Evolutionary conservation across 2,888 invertebrate genomes (phyloP).

Genomic region (Sericinus montela): DNA sequence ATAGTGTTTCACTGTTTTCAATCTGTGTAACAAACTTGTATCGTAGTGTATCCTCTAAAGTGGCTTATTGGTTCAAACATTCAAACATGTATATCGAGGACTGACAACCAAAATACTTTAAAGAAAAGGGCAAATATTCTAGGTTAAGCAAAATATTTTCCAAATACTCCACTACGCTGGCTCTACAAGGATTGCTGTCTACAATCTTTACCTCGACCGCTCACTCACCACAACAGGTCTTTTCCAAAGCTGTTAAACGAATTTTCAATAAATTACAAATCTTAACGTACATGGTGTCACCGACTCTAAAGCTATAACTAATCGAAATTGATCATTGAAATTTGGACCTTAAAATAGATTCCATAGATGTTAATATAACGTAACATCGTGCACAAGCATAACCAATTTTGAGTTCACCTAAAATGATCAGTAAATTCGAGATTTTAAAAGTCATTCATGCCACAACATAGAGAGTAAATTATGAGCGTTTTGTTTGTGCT

Average conservation of each 20-base stretch:
- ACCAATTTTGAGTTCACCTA: constrained; percentile 27
- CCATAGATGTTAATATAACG: constrained; percentile 11
- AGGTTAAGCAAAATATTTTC: constrained; percentile 52
- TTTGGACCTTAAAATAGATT: constrained; percentile 3
- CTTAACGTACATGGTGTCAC: constrained; percentile 21
- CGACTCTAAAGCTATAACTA: not conserved
- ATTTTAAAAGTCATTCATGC: constrained; percentile 44
- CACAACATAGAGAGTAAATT: constrained; percentile 47
- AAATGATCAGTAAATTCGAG: constrained; percentile 20
- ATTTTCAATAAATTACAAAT: constrained; percentile 46
- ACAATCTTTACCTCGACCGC: constrained; percentile 61
- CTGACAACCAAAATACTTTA: not conserved
- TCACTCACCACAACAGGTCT: constrained; percentile 77
- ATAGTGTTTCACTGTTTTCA: no score
- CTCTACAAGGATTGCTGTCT: constrained; percentile 53
- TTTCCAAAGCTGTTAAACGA: constrained; percentile 77
- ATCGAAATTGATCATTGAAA: constrained; percentile 7
- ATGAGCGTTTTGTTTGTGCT: constrained; percentile 47
- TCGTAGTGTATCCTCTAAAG: no score
- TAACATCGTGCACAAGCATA: constrained; percentile 49
- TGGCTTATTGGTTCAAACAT: no score
- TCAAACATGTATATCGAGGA: not conserved
- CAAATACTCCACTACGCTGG: constrained; percentile 57
- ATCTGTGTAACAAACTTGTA: no score
- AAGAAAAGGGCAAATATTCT: constrained; percentile 36